Evolutionary conservation across 2,113 vertebrate species (phyloP), one percentile per base, ranked within the genome.

Genomic region (Heterotilapia buettikoferi): DNA sequence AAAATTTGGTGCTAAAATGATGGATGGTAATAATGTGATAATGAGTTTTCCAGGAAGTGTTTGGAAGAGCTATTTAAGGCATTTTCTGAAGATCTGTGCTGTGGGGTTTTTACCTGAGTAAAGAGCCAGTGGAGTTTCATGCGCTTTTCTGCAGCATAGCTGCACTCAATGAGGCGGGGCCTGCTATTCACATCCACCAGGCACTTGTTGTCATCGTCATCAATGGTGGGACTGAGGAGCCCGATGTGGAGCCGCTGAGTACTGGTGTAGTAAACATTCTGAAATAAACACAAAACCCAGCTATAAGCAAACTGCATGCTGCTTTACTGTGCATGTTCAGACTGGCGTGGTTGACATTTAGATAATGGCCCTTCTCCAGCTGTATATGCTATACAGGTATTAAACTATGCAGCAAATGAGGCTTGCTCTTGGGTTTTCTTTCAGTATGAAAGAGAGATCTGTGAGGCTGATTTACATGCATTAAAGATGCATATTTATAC

Each of bases 51-150:
- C 24, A 5, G 9, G 71, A 76, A 76, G 9, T 50, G 71, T 78
- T 50, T 78, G 45, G 24, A 50, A 78, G 71, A 31, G 71, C 10
- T 31, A 50, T 50, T 50, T 19, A 31, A 31, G 71, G 43, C 10
- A 50, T 19, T 78, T 78, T 26, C 10, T 78, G 16, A 12, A 29
- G 43, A 29, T 50, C 6, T 50, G 52, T 29, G 12, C 63, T 10
- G 11, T n/a, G 43, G 11, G 21, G 40, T 6, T 45, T 63, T 94
- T 95, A 98, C 99, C 98, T 99, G 98, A 97, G 97, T 97, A 95
- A 99, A 99, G 86, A 98, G 96, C 99, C 99, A 99, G 95, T 98
- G 97, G 78, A 99, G 97, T 95, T 99, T 99, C 98, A 99, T 99
- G 92, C 98, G 97, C 96, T 99, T 99, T 94, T 97, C 97, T 92